Evolutionary conservation across 2,113 vertebrate species (phyloP).

Genomic region (Elephas maximus): DNA sequence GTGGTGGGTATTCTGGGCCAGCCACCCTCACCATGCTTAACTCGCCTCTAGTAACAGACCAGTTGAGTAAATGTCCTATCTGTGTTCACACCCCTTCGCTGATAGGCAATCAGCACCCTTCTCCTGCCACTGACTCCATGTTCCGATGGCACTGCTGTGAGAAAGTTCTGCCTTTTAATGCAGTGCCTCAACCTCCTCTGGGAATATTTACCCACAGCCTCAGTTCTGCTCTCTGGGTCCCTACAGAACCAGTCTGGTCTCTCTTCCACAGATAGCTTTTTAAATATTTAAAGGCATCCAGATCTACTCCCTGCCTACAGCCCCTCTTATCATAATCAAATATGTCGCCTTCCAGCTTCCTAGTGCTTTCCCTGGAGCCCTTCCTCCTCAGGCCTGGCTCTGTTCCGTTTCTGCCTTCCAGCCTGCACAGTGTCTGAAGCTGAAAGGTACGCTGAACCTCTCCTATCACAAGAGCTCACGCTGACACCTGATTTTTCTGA

Average conservation of each 20-base stretch:
- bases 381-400: background rate
- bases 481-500: constrained; percentile 4
- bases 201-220: background rate
- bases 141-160: background rate
- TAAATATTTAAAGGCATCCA: constrained; percentile 49
- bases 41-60: background rate
- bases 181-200: background rate
- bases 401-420: background rate
- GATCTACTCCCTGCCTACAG: background rate
- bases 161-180: background rate
- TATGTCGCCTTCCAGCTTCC: constrained; percentile 30
- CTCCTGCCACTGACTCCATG: background rate
- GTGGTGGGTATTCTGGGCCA: background rate
- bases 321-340: constrained; percentile 30
- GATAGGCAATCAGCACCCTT: background rate
- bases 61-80: background rate
- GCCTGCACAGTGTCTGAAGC: background rate
- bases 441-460: background rate
- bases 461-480: background rate
- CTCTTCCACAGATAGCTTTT: background rate
- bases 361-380: background rate
- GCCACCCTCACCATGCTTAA: background rate
- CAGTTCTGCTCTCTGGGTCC: background rate
- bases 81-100: background rate
- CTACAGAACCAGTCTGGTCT: constrained; percentile 29